Evolutionary conservation across 2,113 vertebrate genomes (phyloP).

Genomic region (Scartelaos histophorus): DNA sequence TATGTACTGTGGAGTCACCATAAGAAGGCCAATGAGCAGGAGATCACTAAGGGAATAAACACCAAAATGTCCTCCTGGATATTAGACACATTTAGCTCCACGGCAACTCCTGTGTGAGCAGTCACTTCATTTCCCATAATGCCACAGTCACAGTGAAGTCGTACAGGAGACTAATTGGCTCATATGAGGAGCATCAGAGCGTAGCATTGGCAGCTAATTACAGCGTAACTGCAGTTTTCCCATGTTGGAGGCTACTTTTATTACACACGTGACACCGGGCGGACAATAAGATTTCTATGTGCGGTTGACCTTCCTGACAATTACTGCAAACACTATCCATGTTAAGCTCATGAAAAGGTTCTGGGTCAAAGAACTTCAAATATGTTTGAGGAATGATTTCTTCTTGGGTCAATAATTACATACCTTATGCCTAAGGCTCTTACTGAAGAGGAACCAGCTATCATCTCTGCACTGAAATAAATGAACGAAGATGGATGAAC

Average conservation of each 20-base stretch:
- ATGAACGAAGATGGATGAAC: too few species aligned
- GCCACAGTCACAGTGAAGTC: slow-evolving; percentile 28
- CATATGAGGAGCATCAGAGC: slow-evolving; percentile 44
- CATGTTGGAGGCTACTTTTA: slow-evolving; percentile 4
- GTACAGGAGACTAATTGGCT: slow-evolving; percentile 57
- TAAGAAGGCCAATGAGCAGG: slow-evolving; percentile 44
- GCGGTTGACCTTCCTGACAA: background rate
- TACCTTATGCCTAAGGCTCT: background rate
- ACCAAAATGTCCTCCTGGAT: slow-evolving; percentile 22
- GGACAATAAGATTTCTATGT: background rate
- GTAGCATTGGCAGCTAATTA: slow-evolving; percentile 38
- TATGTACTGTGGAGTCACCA: slow-evolving; percentile 25
- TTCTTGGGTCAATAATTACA: background rate
- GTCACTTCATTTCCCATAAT: slow-evolving; percentile 49
- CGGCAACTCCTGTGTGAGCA: slow-evolving; percentile 32
- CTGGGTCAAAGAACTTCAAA: background rate
- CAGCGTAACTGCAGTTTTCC: slow-evolving; percentile 16
- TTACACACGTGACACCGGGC: background rate
- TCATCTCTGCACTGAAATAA: too few species aligned
- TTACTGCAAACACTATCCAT: background rate
- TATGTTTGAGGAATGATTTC: background rate
- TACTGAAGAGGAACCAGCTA: too few species aligned
- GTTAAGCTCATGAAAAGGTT: slow-evolving; percentile 3
- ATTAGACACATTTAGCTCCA: slow-evolving; percentile 30
- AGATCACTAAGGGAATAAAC: slow-evolving; percentile 35